Conservation (phyloP, 2,888 invertebrate genomes). For the Carabus problematicus region DNA sequence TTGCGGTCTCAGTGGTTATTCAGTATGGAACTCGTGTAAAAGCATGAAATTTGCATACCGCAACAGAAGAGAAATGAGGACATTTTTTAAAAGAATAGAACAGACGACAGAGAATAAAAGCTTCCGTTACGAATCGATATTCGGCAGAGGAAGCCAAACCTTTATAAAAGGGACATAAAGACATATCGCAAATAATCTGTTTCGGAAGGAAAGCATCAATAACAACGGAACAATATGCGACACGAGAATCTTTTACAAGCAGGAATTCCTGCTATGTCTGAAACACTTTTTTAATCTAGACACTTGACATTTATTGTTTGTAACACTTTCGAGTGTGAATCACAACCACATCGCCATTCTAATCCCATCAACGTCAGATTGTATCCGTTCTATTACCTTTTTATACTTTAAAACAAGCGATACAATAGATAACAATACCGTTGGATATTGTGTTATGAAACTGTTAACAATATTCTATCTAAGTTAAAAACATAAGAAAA, state of each 20-base stretch:
- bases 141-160: slow-evolving; percentile 1
- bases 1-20: neutral
- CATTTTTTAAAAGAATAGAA: slow-evolving; percentile 7
- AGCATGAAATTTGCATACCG: slow-evolving; percentile 5
- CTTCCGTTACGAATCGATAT: slow-evolving; percentile 1
- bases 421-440: no score
- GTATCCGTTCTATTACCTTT: no score
- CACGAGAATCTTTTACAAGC: slow-evolving; percentile 6
- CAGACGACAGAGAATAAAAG: slow-evolving; percentile 3
- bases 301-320: slow-evolving; percentile 9
- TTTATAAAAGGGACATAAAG: slow-evolving; percentile 7
- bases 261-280: neutral
- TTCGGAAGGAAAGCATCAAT: slow-evolving; percentile 7
- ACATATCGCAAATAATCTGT: slow-evolving; percentile 10
- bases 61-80: slow-evolving; percentile 8
- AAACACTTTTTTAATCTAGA: slow-evolving; percentile 11
- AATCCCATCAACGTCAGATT: no score
- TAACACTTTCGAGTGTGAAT: neutral
- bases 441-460: no score
- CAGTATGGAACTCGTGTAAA: neutral
- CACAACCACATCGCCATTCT: no score
- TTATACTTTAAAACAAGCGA: no score
- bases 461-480: no score
- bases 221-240: slow-evolving; percentile 7
- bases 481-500: no score